Conservation (phyloP, 1,140 invertebrate species). For the Caerostris extrusa region DNA sequence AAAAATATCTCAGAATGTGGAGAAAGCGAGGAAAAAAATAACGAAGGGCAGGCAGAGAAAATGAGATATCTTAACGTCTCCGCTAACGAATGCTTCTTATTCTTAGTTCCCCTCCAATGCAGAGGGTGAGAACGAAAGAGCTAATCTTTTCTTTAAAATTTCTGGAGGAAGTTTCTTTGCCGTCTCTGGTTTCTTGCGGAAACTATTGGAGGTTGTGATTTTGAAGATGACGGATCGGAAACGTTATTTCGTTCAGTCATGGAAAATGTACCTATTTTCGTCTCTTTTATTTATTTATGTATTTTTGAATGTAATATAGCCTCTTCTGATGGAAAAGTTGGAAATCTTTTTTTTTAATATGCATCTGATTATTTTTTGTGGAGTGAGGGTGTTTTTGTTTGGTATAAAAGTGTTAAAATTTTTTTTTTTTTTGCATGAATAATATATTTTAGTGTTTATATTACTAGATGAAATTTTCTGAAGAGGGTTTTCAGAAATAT, state of each 20-base stretch:
- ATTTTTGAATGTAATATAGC: background rate
- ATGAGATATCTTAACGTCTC: background rate
- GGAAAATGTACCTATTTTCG: too few species aligned
- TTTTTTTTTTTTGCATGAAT: too few species aligned
- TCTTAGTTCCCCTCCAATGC: background rate
- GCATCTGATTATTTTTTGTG: too few species aligned
- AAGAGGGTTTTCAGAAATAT: too few species aligned
- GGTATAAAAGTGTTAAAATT: too few species aligned
- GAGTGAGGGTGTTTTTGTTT: too few species aligned
- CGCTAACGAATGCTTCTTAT: background rate
- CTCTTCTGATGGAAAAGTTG: background rate
- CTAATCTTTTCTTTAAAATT: background rate
- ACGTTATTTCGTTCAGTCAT: background rate
- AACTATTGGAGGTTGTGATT: background rate
- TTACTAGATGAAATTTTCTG: too few species aligned
- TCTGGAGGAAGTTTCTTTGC: background rate
- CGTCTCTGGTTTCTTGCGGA: background rate
- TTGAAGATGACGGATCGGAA: background rate
- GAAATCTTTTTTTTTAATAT: background rate
- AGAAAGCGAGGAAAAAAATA: too few species aligned
- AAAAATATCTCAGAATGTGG: background rate
- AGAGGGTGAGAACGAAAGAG: background rate
- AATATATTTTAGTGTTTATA: too few species aligned
- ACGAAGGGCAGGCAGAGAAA: background rate
- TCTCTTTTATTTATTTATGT: background rate